phyloP scores from a whole-genome alignment of 2,797 vertebrate species.

The Yasuhikotakia modesta region DNA sequence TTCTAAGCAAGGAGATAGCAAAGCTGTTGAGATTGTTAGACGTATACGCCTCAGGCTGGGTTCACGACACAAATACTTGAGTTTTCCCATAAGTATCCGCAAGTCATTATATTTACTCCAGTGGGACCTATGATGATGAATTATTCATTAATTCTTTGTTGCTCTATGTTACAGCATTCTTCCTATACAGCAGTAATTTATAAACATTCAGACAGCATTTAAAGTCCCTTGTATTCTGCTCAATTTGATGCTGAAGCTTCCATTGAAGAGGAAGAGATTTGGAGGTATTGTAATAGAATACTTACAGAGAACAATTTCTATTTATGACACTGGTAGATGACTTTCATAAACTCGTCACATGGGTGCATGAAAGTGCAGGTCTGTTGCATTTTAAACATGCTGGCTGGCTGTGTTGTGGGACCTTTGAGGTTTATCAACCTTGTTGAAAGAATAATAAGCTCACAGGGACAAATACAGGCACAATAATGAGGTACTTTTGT shows the following conservation, averaged over 20 bases:
- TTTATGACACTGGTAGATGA: neutral
- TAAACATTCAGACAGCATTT: slow-evolving; percentile 3
- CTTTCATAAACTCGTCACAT: neutral
- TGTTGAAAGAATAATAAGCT: slow-evolving; percentile 32
- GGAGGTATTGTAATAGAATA: neutral
- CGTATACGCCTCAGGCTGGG: neutral
- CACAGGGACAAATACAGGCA: slow-evolving; percentile 5
- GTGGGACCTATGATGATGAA: slow-evolving; percentile 12
- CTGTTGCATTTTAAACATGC: slow-evolving; percentile 1
- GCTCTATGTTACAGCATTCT: slow-evolving; percentile 2
- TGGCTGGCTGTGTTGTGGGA: neutral
- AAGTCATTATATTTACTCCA: slow-evolving; percentile 9
- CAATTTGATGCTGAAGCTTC: slow-evolving; percentile 8
- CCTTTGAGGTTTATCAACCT: slow-evolving; percentile 9
- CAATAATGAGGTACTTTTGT: slow-evolving; percentile 16
- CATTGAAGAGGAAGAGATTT: slow-evolving; percentile 23
- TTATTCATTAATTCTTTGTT: slow-evolving; percentile 8
- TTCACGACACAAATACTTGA: neutral
- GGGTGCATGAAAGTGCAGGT: neutral
- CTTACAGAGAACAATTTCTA: slow-evolving; percentile 10
- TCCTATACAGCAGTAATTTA: neutral
- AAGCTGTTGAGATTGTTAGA: neutral
- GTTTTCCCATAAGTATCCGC: neutral
- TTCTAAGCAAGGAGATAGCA: neutral
- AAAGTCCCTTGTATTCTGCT: slow-evolving; percentile 9